Evolutionary conservation across 1,140 invertebrate genomes (phyloP).

Genomic region (Gyrodactylus bullatarudis): DNA sequence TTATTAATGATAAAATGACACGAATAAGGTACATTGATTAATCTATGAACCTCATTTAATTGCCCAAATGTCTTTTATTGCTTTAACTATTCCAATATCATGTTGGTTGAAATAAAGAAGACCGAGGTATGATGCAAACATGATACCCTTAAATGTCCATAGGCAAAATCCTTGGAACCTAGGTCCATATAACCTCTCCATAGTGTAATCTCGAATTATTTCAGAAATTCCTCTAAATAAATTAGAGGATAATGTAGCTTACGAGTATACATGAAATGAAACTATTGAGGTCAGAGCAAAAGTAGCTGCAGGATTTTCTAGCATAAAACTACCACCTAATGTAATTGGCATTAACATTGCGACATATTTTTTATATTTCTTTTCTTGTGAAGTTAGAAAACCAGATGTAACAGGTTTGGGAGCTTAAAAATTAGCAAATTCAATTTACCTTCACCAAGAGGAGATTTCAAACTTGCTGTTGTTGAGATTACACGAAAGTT

Average conservation of each 20-base stretch:
- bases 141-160: not conserved
- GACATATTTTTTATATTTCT: not conserved
- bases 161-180: not conserved
- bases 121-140: not conserved
- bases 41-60: too few relatives aligned
- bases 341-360: not conserved
- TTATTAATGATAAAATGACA: too few relatives aligned
- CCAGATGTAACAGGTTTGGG: not conserved
- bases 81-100: not conserved
- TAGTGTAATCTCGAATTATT: not conserved
- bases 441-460: too few relatives aligned
- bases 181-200: not conserved
- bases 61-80: not conserved
- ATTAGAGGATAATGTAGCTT: not conserved
- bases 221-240: not conserved
- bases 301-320: not conserved
- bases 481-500: too few relatives aligned
- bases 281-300: not conserved
- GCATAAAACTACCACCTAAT: not conserved
- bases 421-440: too few relatives aligned
- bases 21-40: too few relatives aligned
- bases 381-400: not conserved
- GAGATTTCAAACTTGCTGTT: too few relatives aligned
- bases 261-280: not conserved
- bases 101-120: not conserved